A percentile compares a stretch with the other conserved stretches of the same genome.
Evolutionary conservation across 2,888 invertebrate genomes (phyloP).

Genomic region (Melolontha melolontha): DNA sequence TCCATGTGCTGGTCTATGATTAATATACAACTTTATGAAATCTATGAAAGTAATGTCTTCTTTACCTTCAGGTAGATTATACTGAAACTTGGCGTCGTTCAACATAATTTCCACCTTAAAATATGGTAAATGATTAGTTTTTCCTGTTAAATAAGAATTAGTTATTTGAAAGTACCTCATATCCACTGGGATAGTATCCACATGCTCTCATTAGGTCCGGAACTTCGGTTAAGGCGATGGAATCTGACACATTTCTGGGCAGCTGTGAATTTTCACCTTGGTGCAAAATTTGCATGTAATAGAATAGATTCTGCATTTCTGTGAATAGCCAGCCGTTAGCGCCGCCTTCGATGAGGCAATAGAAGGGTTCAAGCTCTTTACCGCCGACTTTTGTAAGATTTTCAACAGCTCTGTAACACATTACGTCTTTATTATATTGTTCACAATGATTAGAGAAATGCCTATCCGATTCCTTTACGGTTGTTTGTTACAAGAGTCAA

Average conservation of each 20-base stretch:
- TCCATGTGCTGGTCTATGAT: constrained; percentile 74
- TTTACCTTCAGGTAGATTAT: constrained; percentile 64
- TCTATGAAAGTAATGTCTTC: constrained; percentile 75
- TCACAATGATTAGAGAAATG: neutral
- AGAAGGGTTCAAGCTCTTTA: constrained; percentile 74
- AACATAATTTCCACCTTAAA: constrained; percentile 72
- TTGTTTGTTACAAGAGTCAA: too few species aligned
- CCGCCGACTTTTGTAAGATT: constrained; percentile 69
- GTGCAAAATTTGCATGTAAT: constrained; percentile 80
- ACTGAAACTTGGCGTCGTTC: constrained; percentile 69
- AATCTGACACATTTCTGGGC: constrained; percentile 71
- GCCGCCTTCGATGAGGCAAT: constrained; percentile 78
- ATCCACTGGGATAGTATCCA: constrained; percentile 81
- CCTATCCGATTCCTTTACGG: too few species aligned
- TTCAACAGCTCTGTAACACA: constrained; percentile 67
- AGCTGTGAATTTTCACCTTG: constrained; percentile 77
- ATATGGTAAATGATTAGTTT: constrained; percentile 9
- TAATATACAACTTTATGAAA: constrained; percentile 74
- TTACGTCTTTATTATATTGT: constrained; percentile 3
- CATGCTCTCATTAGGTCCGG: constrained; percentile 81
- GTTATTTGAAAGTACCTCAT: constrained; percentile 63
- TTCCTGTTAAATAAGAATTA: neutral
- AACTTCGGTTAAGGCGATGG: constrained; percentile 74
- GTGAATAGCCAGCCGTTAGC: constrained; percentile 77
- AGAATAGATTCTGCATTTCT: constrained; percentile 81